Conservation (phyloP, 1,140 invertebrate species). For the Heliconius hermathena region DNA sequence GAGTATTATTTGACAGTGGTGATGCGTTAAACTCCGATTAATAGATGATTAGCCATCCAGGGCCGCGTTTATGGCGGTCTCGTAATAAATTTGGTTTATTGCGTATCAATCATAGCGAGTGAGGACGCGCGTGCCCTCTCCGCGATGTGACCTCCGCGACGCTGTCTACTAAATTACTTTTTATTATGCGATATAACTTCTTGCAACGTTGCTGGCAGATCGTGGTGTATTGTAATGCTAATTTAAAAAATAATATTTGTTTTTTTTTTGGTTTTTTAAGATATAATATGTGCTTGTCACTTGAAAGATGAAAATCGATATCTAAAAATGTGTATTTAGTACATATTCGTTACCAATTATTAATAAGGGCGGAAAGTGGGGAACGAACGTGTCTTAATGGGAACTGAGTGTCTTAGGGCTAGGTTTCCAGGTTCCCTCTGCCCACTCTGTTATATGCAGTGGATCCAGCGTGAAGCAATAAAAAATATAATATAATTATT, state of each 20-base stretch:
- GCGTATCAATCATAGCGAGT: slow-evolving; percentile 66
- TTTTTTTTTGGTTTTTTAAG: not conserved
- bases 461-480: no score
- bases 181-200: slow-evolving; percentile 46
- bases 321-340: not conserved
- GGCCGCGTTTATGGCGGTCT: slow-evolving; percentile 65
- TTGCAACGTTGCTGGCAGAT: slow-evolving; percentile 28
- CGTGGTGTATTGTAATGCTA: slow-evolving; percentile 16
- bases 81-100: slow-evolving; percentile 75
- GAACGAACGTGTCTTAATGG: no score
- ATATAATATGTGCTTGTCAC: not conserved
- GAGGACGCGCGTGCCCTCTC: slow-evolving; percentile 40
- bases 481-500: no score
- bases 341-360: no score
- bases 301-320: no score
- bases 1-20: slow-evolving; percentile 75
- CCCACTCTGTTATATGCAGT: no score
- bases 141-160: slow-evolving; percentile 45
- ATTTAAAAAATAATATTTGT: not conserved
- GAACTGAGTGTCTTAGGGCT: no score
- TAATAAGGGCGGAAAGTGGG: no score
- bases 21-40: slow-evolving; percentile 76
- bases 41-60: slow-evolving; percentile 73
- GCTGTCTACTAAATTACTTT: slow-evolving; percentile 49
- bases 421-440: no score